Percentiles rank a stretch among this genome's conserved stretches.
phyloP scores from a whole-genome alignment of 2,888 invertebrate species.

The Scaptomyza caliginosa region DNA sequence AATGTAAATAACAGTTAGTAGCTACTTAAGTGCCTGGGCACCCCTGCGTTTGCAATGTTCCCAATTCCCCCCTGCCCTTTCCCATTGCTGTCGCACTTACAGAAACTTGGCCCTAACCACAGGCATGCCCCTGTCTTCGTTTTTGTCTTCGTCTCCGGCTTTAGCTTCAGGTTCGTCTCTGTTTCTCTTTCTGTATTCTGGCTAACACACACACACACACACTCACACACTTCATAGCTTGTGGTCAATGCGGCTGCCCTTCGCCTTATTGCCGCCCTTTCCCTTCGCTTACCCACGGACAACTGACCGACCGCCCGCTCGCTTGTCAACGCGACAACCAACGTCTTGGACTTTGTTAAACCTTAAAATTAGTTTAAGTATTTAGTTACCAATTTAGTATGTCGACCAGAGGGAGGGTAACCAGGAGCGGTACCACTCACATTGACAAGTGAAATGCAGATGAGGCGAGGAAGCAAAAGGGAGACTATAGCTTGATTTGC shows the following conservation, averaged over 20 bases:
- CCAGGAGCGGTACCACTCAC: slow-evolving; percentile 6
- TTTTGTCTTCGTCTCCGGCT: slow-evolving; percentile 9
- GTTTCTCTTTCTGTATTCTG: slow-evolving; percentile 18
- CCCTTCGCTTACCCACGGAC: background rate
- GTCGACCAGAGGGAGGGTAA: slow-evolving; percentile 1
- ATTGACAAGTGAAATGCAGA: slow-evolving; percentile 54
- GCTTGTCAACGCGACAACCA: slow-evolving; percentile 65
- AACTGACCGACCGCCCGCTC: slow-evolving; percentile 18
- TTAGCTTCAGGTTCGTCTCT: slow-evolving; percentile 15
- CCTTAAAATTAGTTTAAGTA: slow-evolving; percentile 81
- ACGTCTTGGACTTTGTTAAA: slow-evolving; percentile 77
- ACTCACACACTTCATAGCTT: slow-evolving; percentile 62
- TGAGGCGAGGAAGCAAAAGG: slow-evolving; percentile 3
- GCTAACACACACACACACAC: slow-evolving; percentile 26
- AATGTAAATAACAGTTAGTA: slow-evolving; percentile 79
- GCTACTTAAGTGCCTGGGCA: slow-evolving; percentile 63
- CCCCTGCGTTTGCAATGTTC: slow-evolving; percentile 9
- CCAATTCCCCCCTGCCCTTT: slow-evolving; percentile 2
- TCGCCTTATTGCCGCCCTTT: slow-evolving; percentile 5
- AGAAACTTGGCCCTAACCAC: slow-evolving; percentile 18
- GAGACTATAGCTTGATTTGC: slow-evolving; percentile 12
- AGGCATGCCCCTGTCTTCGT: slow-evolving; percentile 16
- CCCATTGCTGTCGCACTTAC: slow-evolving; percentile 6
- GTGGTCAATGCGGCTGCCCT: slow-evolving; percentile 66
- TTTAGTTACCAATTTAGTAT: slow-evolving; percentile 80